These are phyloP conservation scores for Acanthiza pusilla DNA, from an alignment of 2,797 vertebrate genomes.

Conservation along the genomic window DNA sequence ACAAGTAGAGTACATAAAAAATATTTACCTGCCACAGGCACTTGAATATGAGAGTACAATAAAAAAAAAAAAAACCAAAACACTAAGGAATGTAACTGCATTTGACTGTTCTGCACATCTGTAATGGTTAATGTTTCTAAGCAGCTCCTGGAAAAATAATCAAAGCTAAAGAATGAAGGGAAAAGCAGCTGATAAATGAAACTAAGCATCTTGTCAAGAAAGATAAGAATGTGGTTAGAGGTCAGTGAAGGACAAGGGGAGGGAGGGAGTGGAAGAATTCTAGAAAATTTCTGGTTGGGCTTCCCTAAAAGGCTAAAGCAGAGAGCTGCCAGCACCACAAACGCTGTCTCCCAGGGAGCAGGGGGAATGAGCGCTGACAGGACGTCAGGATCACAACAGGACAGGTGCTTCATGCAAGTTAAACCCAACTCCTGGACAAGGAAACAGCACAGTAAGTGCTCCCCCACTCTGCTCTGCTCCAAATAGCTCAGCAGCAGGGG, in stretches of 20 bases:
- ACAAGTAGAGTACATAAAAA: background rate
- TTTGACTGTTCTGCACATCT: background rate
- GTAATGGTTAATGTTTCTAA: background rate
- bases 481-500: background rate
- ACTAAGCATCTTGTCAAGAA: background rate
- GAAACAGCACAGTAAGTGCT: background rate
- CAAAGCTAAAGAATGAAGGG: constrained; percentile 9
- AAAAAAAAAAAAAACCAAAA: background rate
- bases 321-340: background rate
- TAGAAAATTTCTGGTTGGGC: background rate
- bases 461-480: background rate
- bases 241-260: constrained; percentile 15
- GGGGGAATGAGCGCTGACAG: background rate
- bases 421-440: background rate
- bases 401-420: background rate
- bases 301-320: background rate
- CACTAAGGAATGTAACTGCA: background rate
- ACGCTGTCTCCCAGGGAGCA: fast-evolving
- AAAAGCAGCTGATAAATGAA: constrained; percentile 24
- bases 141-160: constrained; percentile 18
- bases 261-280: background rate
- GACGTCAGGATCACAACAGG: background rate
- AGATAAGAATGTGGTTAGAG: constrained; percentile 27
- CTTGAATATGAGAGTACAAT: background rate
- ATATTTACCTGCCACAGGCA: background rate